Evolutionary conservation across 2,888 invertebrate species (phyloP).

Genomic region (Idaea aversata): DNA sequence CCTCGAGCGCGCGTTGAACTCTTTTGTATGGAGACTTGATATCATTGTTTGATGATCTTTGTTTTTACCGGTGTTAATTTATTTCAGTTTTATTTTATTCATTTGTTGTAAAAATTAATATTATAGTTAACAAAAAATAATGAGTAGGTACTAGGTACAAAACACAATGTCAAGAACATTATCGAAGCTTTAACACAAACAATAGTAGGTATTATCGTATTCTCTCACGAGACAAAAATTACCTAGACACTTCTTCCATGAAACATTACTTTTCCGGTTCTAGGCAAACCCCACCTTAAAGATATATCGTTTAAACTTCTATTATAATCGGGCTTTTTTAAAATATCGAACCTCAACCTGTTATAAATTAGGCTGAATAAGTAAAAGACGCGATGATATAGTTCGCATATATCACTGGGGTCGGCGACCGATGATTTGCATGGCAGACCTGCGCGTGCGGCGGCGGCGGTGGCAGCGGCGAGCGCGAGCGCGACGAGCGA

Average conservation of each 20-base stretch:
- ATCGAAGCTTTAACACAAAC: background rate
- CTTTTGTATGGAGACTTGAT: slow-evolving; percentile 34
- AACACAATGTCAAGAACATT: background rate
- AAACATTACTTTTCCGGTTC: slow-evolving; percentile 1
- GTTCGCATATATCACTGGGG: slow-evolving; percentile 46
- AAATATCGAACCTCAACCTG: background rate
- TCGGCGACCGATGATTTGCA: slow-evolving; percentile 66
- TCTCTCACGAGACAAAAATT: background rate
- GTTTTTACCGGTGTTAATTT: background rate
- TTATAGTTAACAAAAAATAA: background rate
- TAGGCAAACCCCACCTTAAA: background rate
- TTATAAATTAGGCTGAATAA: slow-evolving; percentile 30
- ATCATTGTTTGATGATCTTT: background rate
- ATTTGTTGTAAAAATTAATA: background rate
- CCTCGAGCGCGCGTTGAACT: slow-evolving; percentile 55
- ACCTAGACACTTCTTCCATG: background rate
- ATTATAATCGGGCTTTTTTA: background rate
- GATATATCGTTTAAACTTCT: background rate
- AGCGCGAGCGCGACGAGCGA: slow-evolving; percentile 42
- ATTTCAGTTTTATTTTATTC: background rate
- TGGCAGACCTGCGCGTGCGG: slow-evolving; percentile 50
- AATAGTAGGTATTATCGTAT: background rate
- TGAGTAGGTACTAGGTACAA: background rate
- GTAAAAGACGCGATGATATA: slow-evolving; percentile 33
- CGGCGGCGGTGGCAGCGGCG: slow-evolving; percentile 29